Evolutionary conservation across 1,140 invertebrate genomes (phyloP).

Genomic region (Drosophila bipectinata): DNA sequence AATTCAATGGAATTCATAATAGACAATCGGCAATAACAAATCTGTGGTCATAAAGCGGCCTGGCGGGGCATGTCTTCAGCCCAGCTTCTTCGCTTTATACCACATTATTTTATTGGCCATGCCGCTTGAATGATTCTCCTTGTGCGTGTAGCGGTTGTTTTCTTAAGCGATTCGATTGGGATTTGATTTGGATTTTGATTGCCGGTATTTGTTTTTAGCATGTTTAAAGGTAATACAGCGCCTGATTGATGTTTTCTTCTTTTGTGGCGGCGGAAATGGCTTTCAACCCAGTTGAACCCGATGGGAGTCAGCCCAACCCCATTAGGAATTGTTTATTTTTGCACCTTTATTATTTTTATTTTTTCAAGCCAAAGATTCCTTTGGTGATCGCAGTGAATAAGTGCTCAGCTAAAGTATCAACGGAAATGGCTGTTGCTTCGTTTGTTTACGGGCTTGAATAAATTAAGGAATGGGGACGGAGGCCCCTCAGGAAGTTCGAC

Average conservation of each 20-base stretch:
- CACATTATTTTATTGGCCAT: slow-evolving; percentile 56
- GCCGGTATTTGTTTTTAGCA: slow-evolving; percentile 79
- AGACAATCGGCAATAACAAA: slow-evolving; percentile 45
- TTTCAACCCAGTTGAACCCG: slow-evolving; percentile 26
- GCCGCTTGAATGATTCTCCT: slow-evolving; percentile 64
- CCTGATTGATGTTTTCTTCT: slow-evolving; percentile 68
- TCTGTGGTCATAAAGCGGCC: slow-evolving; percentile 28
- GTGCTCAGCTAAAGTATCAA: slow-evolving; percentile 19
- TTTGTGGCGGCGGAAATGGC: slow-evolving; percentile 56
- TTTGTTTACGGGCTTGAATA: slow-evolving; percentile 20
- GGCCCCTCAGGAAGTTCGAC: background rate
- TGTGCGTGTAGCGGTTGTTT: slow-evolving; percentile 57
- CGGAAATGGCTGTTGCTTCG: slow-evolving; percentile 57
- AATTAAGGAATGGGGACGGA: background rate
- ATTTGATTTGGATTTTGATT: slow-evolving; percentile 70
- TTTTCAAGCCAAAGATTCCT: slow-evolving; percentile 17
- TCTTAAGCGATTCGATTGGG: slow-evolving; percentile 71
- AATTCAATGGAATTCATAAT: slow-evolving; percentile 72
- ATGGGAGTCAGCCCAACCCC: slow-evolving; percentile 15
- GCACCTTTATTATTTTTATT: slow-evolving; percentile 29
- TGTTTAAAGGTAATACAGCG: slow-evolving; percentile 76
- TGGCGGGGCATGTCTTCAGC: slow-evolving; percentile 1
- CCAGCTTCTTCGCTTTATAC: slow-evolving; percentile 21
- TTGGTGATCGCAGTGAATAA: slow-evolving; percentile 18
- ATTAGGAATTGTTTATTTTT: slow-evolving; percentile 66